phyloP scores from a whole-genome alignment of 2,113 vertebrate species.

The Stomatorhinus ivindoensis region DNA sequence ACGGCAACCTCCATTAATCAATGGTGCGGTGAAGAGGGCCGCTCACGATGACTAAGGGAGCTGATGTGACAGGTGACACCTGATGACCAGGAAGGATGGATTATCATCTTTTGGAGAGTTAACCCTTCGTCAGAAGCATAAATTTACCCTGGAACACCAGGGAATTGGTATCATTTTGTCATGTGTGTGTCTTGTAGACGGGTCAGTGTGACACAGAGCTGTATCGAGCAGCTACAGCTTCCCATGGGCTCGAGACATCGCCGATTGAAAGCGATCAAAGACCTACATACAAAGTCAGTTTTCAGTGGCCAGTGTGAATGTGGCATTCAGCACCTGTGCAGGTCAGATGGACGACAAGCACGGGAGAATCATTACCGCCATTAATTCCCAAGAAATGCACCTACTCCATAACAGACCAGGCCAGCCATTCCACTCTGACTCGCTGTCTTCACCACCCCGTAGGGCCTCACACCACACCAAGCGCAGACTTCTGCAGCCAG shows the following conservation, averaged over 20 bases:
- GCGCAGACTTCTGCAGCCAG: background rate
- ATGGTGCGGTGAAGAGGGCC: background rate
- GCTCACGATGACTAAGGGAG: background rate
- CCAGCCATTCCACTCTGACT: background rate
- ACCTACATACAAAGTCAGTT: background rate
- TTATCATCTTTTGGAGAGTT: background rate
- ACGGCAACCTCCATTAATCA: constrained; percentile 8
- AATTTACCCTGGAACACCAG: background rate
- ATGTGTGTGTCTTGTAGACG: background rate
- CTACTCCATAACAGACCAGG: background rate
- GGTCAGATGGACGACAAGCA: background rate
- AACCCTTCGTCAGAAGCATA: background rate
- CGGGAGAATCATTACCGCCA: background rate
- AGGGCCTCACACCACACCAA: background rate
- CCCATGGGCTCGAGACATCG: background rate
- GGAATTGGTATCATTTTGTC: background rate
- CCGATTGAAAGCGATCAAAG: background rate
- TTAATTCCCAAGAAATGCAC: background rate
- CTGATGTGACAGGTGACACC: constrained; percentile 10
- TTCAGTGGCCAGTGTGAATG: background rate
- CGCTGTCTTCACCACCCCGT: background rate
- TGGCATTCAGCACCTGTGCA: background rate
- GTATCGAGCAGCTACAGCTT: background rate
- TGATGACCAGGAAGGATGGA: background rate
- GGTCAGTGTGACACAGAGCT: background rate